phyloP scores from a whole-genome alignment of 2,113 vertebrate species.

The Ceratotherium simum region DNA sequence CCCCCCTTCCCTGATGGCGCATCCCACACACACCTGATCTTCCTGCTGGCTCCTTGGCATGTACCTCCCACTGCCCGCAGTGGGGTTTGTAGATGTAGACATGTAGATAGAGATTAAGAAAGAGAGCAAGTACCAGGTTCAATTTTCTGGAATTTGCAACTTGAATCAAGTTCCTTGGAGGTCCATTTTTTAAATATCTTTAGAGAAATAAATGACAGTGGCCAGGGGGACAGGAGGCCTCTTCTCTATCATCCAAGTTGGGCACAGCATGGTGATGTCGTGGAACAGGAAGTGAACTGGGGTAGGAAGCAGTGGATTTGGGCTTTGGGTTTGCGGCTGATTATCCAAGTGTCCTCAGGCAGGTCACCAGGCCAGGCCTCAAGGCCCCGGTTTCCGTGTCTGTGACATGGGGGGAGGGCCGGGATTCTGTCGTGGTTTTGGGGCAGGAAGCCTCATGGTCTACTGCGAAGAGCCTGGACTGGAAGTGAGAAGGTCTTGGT shows the following conservation, averaged over 20 bases:
- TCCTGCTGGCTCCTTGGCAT: neutral
- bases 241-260: rapidly evolving
- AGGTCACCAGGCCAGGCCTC: rapidly evolving
- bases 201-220: neutral
- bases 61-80: rapidly evolving
- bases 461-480: neutral
- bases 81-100: neutral
- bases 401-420: neutral
- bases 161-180: neutral
- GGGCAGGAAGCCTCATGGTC: neutral
- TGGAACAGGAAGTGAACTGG: neutral
- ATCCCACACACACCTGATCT: neutral
- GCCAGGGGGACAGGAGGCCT: too few relatives aligned
- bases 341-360: neutral
- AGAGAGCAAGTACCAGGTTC: too few relatives aligned
- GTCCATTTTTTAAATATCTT: neutral
- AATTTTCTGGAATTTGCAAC: neutral
- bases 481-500: neutral
- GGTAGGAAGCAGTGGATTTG: neutral
- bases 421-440: too few relatives aligned
- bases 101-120: rapidly evolving
- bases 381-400: neutral
- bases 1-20: neutral
- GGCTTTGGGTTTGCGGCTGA: neutral
- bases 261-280: rapidly evolving